Evolutionary conservation across 1,140 invertebrate species (phyloP).

Genomic region (Orchestia grillus): DNA sequence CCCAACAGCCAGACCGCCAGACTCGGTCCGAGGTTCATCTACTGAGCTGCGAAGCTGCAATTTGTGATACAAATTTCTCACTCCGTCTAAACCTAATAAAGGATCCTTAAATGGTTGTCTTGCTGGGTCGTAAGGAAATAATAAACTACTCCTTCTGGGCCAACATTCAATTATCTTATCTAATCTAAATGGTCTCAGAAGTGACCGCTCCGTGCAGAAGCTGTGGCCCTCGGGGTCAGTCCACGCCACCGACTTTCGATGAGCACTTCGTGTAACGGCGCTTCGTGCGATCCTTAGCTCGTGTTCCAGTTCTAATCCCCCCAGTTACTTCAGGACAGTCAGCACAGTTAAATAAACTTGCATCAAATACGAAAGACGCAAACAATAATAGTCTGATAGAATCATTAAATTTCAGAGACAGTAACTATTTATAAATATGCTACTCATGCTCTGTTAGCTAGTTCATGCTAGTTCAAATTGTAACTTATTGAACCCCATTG

Average conservation of each 20-base stretch:
- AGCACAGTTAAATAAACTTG: background rate
- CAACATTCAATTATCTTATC: constrained; percentile 54
- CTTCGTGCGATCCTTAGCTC: background rate
- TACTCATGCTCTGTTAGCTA: background rate
- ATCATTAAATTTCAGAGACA: background rate
- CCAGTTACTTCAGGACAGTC: no score
- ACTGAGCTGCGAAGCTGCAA: background rate
- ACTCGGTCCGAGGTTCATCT: background rate
- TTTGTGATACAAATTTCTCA: constrained; percentile 31
- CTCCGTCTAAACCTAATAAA: constrained; percentile 24
- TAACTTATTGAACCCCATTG: no score
- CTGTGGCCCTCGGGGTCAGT: background rate
- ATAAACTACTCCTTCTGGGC: constrained; percentile 38
- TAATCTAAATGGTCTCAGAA: constrained; percentile 6
- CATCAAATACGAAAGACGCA: background rate
- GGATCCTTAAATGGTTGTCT: background rate
- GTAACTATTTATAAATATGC: background rate
- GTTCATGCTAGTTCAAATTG: background rate
- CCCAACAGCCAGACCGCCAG: background rate
- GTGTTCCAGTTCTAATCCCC: background rate
- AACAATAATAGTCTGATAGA: background rate
- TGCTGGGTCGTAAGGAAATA: constrained; percentile 48
- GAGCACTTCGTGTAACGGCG: background rate
- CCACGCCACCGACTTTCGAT: background rate
- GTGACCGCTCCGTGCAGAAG: background rate